Percentiles rank a stretch among this genome's conserved stretches.
Evolutionary conservation across 2,797 vertebrate genomes (phyloP).

Genomic region (Zenarchopterus dispar): DNA sequence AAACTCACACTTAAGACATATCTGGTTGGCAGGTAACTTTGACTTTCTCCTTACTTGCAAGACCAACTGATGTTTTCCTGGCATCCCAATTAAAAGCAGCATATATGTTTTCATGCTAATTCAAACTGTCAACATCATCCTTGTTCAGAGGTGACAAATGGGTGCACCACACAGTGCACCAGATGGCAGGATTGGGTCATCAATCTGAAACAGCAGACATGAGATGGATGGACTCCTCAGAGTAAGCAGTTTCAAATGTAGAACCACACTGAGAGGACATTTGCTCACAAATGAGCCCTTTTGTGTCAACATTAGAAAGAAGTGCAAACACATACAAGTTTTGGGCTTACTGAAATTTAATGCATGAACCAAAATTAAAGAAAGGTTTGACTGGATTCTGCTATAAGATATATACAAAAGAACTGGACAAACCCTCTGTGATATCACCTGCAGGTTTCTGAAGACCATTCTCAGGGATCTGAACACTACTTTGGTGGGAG

Average conservation of each 20-base stretch:
- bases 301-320: conserved; percentile 39
- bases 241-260: conserved; percentile 72
- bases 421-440: too few species aligned
- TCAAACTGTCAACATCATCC: conserved; percentile 80
- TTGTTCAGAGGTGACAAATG: conserved; percentile 83
- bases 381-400: too few species aligned
- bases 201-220: conserved; percentile 76
- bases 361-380: too few species aligned
- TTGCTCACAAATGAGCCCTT: conserved; percentile 62
- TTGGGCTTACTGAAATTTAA: conserved; percentile 1
- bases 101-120: conserved; percentile 80
- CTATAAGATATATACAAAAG: too few species aligned
- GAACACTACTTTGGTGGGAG: too few species aligned
- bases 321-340: conserved; percentile 22
- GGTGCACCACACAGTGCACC: conserved; percentile 76
- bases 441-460: too few species aligned
- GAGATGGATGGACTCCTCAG: conserved; percentile 80
- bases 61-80: conserved; percentile 73
- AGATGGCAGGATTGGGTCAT: conserved; percentile 83
- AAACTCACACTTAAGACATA: conserved; percentile 82
- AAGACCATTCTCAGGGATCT: too few species aligned
- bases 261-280: conserved; percentile 69
- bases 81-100: conserved; percentile 77
- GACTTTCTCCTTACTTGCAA: conserved; percentile 76
- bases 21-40: conserved; percentile 80